Evolutionary conservation across 2,113 vertebrate genomes (phyloP), one percentile per base, ranked within the genome.

Genomic region (Herpetotheres cachinnans): DNA sequence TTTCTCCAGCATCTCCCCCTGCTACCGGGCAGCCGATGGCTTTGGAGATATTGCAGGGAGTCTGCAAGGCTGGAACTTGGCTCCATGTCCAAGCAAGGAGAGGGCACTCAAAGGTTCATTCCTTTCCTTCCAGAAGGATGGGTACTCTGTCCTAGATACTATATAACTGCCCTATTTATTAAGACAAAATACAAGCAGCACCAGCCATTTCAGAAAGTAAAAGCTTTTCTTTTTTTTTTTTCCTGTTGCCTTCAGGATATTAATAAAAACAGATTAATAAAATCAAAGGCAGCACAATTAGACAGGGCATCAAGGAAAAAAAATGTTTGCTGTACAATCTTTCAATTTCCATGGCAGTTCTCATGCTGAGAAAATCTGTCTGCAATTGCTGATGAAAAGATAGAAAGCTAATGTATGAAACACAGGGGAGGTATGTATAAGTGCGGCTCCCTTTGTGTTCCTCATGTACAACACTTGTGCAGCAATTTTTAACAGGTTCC

Each of bases 251-350:
- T 98, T 96, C 29, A 66, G 97, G 97, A 91, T 95, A 95, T 97
- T 97, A 97, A 98, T 97, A 96, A 98, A 97, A 97, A 89, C 91
- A 97, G 95, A 97, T 97, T 96, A 97, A 88, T 96, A 95, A 98
- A 95, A 96, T 97, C 91, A 96, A 96, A 97, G 95, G 34, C 89
- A 94, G 85, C 77, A 38, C 91, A 97, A 95, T 93, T 96, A 92
- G 94, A 95, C 67, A 88, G 89, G 86, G 79, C 70, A 71, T 93
- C 92, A 93, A 96, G 92, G 92, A 92, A 91, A 80, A 89, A 94
- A 93, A 93, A 81, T 74, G 94, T 94, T 97, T 97, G 91, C 94
- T 67, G 73, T 91, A 74, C 92, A 81, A 94, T 91, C 96, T 80
- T 96, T 93, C 95, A 96, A 97, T 96, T 97, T 97, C 76, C 96